Base-by-base conservation (phyloP, 2,888 invertebrate genomes). In the Orgyia antiqua region DNA sequence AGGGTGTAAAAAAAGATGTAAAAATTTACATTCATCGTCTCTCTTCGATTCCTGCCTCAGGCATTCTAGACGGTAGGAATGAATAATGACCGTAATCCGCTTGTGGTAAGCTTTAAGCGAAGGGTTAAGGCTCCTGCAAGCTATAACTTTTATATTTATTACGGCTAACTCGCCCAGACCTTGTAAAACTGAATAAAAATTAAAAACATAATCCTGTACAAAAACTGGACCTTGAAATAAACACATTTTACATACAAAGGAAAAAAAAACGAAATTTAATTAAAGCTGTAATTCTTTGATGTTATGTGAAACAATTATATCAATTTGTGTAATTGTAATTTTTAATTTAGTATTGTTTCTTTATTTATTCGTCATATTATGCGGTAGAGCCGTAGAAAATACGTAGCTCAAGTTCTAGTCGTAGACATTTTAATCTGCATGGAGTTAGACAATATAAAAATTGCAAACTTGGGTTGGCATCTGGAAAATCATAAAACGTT, bases 1-100 rank as follows among this genome's bases (percentile, higher is more conserved):
- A 62, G 56, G 57, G 62, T 52, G 53, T 51, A 50, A 57, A 52
- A 70, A 66, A 70, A 68, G 49, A 63, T 47, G 47, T 51, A 51
- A 43, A 63, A 64, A 68, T 70, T 68, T 61, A 64, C 57, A 67
- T 68, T 48, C 42, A 42, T 29, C 40, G 40, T 45, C 58, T 51
- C 48, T 52, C 51, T 58, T 65, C 63, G 58, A 63, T 65, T 57
- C 57, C 39, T 41, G 75, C 80, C 73, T 44, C 43, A 50, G 75
- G 80, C 73, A 51, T 56, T 70, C 70, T 66, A 62, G 80, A 75
- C 76, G 74, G 77, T 77, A 78, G 74, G 78, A 72, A 79, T 83
- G 83, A 84, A 68, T 83, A 79, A 84, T 84, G 78, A 65, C 68
- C 51, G 62, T 86, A 84, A 86, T 84, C 84, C 80, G 75, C 79